Evolutionary conservation across 2,888 invertebrate species (phyloP).

Genomic region (Lasioglossum calceatum): DNA sequence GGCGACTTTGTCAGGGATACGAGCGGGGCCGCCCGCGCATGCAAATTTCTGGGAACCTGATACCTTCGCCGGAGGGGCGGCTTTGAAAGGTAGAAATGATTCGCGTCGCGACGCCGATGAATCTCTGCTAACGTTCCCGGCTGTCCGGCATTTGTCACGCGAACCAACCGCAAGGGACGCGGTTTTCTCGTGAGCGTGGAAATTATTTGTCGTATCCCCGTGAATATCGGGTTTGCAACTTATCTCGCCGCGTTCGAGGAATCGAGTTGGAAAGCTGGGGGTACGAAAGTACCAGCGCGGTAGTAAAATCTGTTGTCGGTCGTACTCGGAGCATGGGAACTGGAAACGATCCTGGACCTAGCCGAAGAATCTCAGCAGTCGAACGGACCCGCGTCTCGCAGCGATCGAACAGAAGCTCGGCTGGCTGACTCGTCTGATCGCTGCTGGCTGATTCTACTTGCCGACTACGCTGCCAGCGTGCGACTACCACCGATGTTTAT

Average conservation of each 20-base stretch:
- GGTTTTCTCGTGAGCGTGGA: not conserved
- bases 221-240: not conserved
- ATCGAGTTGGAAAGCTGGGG: not conserved
- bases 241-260: not conserved
- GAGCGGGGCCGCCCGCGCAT: not conserved
- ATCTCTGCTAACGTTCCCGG: conserved; percentile 3
- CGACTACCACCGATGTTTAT: not conserved
- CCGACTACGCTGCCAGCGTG: not conserved
- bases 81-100: conserved; percentile 42
- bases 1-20: conserved; percentile 44
- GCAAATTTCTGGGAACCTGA: conserved; percentile 50
- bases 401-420: not conserved
- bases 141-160: conserved; percentile 17
- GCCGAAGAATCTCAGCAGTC: not conserved
- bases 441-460: conserved; percentile 1
- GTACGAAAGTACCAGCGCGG: not conserved
- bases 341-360: not conserved
- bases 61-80: conserved; percentile 37
- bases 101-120: conserved; percentile 19
- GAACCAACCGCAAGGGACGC: not conserved
- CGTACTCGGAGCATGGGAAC: not conserved
- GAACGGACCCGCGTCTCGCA: not conserved
- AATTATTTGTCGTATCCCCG: not conserved
- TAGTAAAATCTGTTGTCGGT: not conserved
- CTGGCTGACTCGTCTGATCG: not conserved